Evolutionary conservation across 1,140 invertebrate species (phyloP).

Genomic region (Gerris buenoi): DNA sequence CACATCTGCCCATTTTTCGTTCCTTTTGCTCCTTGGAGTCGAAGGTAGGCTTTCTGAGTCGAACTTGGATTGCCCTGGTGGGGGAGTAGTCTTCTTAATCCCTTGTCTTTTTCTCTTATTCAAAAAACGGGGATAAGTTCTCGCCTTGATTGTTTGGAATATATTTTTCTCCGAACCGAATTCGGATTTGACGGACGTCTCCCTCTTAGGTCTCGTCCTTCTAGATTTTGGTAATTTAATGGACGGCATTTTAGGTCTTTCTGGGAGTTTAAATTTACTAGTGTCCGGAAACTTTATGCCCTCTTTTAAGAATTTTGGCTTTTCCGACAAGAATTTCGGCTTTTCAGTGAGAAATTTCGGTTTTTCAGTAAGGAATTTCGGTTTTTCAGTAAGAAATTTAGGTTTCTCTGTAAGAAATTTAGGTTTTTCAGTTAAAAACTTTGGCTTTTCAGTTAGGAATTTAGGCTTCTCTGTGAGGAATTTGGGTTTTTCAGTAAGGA

Average conservation of each 20-base stretch:
- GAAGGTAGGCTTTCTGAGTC: constrained; percentile 16
- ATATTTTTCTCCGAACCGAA: constrained; percentile 31
- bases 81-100: constrained; percentile 8
- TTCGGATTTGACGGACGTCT: constrained; percentile 2
- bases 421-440: constrained; percentile 41
- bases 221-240: not conserved
- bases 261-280: constrained; percentile 29
- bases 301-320: constrained; percentile 38
- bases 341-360: constrained; percentile 40
- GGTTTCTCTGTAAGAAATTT: constrained; percentile 24
- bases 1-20: not conserved
- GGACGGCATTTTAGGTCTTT: constrained; percentile 36
- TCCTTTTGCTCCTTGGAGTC: constrained; percentile 9
- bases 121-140: constrained; percentile 59
- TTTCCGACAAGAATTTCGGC: constrained; percentile 24
- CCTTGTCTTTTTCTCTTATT: constrained; percentile 36
- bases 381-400: constrained; percentile 40
- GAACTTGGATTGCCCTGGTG: constrained; percentile 2
- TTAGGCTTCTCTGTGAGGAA: constrained; percentile 25
- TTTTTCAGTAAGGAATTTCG: constrained; percentile 23
- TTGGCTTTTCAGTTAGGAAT: constrained; percentile 41
- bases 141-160: constrained; percentile 47
- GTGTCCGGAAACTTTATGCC: constrained; percentile 42
- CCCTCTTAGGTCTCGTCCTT: constrained; percentile 21
- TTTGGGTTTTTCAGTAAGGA: constrained; percentile 39